Conservation (phyloP, 2,888 invertebrate genomes). For the Thymelicus lineola region DNA sequence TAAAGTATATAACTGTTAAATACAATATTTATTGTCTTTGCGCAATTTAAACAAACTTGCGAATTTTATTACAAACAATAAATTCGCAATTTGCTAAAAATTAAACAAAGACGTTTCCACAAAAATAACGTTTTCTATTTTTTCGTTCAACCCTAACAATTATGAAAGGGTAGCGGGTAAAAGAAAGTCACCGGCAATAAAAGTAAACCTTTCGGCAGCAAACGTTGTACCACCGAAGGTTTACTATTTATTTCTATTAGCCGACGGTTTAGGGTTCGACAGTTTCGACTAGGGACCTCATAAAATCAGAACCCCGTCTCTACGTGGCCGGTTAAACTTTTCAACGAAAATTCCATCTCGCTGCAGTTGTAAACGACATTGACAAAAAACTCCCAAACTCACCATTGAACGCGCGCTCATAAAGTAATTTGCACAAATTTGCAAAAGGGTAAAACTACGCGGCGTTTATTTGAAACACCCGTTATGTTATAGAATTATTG, state of each 20-base stretch:
- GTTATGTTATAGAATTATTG: conserved; percentile 63
- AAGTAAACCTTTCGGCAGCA: conserved; percentile 81
- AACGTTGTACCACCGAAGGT: conserved; percentile 78
- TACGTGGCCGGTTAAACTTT: conserved; percentile 58
- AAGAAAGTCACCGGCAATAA: conserved; percentile 79
- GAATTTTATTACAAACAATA: conserved; percentile 33
- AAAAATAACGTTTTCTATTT: conserved; percentile 62
- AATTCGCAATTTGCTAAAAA: conserved; percentile 47
- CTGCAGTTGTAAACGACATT: conserved; percentile 68
- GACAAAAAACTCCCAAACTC: conserved; percentile 65
- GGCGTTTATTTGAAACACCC: conserved; percentile 70
- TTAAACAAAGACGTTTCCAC: conserved; percentile 60
- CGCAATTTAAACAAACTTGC: conserved; percentile 11
- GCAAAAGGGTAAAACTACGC: conserved; percentile 79
- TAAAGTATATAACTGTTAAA: conserved; percentile 24
- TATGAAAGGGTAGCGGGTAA: conserved; percentile 74
- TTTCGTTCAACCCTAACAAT: conserved; percentile 72
- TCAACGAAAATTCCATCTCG: conserved; percentile 55
- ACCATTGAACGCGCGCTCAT: conserved; percentile 69
- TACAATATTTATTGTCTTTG: conserved; percentile 16
- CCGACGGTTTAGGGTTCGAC: conserved; percentile 67
- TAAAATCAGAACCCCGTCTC: conserved; percentile 62
- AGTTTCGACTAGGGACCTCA: conserved; percentile 56
- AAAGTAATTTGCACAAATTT: conserved; percentile 84
- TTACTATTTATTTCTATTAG: conserved; percentile 79